A percentile compares a stretch with the other conserved stretches of the same genome.
Evolutionary conservation across 2,797 vertebrate genomes (phyloP).

Genomic region (Helarctos malayanus): DNA sequence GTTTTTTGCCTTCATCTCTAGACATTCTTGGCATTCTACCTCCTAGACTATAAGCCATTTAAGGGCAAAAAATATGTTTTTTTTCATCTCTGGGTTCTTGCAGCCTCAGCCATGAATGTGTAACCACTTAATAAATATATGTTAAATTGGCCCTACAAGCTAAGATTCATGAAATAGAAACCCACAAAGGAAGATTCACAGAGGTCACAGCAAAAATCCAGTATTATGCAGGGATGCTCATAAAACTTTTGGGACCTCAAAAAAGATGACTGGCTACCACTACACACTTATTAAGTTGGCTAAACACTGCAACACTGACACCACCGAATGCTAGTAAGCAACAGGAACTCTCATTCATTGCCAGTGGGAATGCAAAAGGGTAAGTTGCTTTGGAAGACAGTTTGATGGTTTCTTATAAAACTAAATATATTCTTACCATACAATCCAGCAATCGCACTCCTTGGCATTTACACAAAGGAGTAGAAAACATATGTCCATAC

Average conservation of each 20-base stretch:
- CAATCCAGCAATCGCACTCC: background rate
- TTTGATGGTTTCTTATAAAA: background rate
- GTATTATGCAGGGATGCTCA: background rate
- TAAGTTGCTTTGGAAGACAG: background rate
- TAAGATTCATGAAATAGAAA: background rate
- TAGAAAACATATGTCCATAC: background rate
- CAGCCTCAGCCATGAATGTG: background rate
- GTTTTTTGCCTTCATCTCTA: background rate
- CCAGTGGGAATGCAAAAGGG: background rate
- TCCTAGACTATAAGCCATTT: background rate
- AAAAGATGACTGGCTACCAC: background rate
- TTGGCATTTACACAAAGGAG: background rate
- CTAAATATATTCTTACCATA: background rate
- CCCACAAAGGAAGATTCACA: background rate
- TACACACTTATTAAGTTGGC: background rate
- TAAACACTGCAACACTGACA: background rate
- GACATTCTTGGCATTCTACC: background rate
- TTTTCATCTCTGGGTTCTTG: background rate
- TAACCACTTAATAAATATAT: background rate
- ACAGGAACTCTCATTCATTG: background rate
- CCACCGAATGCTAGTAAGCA: background rate
- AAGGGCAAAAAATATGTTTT: background rate
- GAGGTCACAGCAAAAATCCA: background rate
- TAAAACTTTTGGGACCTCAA: background rate
- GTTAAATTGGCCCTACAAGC: background rate